Evolutionary conservation across 2,797 vertebrate species (phyloP), one percentile per base, ranked within the genome.

Genomic region (Anguilla pacifica): DNA sequence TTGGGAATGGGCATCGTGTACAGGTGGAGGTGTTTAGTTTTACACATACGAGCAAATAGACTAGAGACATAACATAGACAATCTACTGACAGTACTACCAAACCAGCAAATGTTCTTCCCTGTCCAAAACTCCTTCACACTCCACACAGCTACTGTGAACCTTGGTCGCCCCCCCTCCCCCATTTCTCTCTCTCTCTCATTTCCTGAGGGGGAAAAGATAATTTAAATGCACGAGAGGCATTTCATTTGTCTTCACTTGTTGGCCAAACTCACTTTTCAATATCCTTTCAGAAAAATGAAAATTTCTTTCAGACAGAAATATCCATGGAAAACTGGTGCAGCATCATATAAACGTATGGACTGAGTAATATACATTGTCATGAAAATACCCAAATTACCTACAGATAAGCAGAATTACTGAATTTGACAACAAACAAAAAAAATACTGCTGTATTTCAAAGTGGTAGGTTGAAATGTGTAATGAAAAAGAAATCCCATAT

Each of bases 401-500:
- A 15, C 15, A 39, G 72, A 74, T 79, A 79, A 3, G 31, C 31
- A 35, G 72, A 39, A 39, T 49, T 22, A 51, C 39, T 82, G 43
- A 82, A 43, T 25, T n/a, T 17, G 43, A 25, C 31, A 82, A 28
- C 10, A 15, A n/a, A 31, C 5, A 57, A 57, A 57, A 72, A 3
- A 11, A 1, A 17, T 19, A 51, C 79, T 82, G 43, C 25, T 82
- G 43, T 51, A 43, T 49, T 25, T 46, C 51, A 35, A 82, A 82
- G 39, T 49, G 79, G 46, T 11, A 19, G 25, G 43, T 13, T 51
- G 19, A 17, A 74, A 25, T 31, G 13, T 2, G 10, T 70, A 46
- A 86, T 72, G 67, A 61, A 28, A 74, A 28, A 53, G n/a, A 49
- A 10, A 64, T 79, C 70, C 85, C 85, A 19, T 59, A 19, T 72